Evolutionary conservation across 2,888 invertebrate genomes (phyloP), one percentile per base, ranked within the genome.

Genomic region (Caenorhabditis panamensis): DNA sequence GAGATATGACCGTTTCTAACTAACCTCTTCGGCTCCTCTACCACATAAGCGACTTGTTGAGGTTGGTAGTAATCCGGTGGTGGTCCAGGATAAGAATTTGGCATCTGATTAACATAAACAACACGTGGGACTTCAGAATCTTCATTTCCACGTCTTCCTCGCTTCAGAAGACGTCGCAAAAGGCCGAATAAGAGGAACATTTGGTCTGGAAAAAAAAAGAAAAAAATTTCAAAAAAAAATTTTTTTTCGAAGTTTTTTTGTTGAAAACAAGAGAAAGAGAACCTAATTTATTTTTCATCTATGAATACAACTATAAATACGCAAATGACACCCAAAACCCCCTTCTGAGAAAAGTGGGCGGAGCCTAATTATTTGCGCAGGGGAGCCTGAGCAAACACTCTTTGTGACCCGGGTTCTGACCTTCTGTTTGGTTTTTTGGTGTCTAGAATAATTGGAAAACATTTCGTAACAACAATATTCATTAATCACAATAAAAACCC

Each of bases 401-500:
- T 36, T n/a, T 71, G 71, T 71, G 62, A 53, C 44, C 71, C 16
- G 28, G 41, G 54, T 54, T 71, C 71, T 71, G 71, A 71, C 62
- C 22, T 71, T 71, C 28, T 54, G 71, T 41, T 51, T 16, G 64
- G 11, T 18, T 66, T 36, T 36, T 64, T 51, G 51, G 24, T 51
- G 36, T 8, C 8, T 31, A 36, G 9, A 37, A 16, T n/a, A 64
- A 53, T 37, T 51, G 51, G 53, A n/a, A n/a, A n/a, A n/a, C n/a
- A n/a, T n/a, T n/a, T n/a, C n/a, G n/a, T n/a, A n/a, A n/a, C n/a
- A n/a, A n/a, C n/a, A n/a, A n/a, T n/a, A n/a, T n/a, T n/a, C n/a
- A n/a, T n/a, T n/a, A n/a, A n/a, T n/a, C n/a, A n/a, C n/a, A n/a
- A n/a, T n/a, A n/a, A n/a, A n/a, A n/a, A n/a, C n/a, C n/a, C n/a